Base-by-base conservation (phyloP, 2,888 invertebrate species). In the Ennomos quercinarius region DNA sequence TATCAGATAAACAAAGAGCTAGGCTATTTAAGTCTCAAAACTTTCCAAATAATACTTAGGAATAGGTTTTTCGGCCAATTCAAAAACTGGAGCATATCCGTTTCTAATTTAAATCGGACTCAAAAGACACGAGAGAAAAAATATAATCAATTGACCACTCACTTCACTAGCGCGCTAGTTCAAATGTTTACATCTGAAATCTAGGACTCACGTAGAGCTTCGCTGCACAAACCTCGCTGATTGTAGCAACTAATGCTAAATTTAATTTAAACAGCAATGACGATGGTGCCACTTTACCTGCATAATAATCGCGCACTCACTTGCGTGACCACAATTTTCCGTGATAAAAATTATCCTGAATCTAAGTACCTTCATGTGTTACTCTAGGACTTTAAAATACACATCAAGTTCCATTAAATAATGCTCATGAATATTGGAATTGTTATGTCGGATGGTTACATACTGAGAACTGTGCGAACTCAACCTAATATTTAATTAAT, bases 201-300 rank as follows among this genome's bases (percentile, higher is more conserved):
- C 69, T 77, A 71, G 76, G 74, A 69, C 72, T 73, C 72, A 70
- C 71, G 71, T 75, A 63, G 68, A 64, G 60, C 50, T 66, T 52
- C 10, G 45, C 27, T 62, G 58, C 61, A 67, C 53, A 67, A 61
- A 50, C 38, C 46, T 62, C 46, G 61, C 57, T 61, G 54, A 40
- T 58, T 56, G 59, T 64, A 58, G 59, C 52, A 10, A 35, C 56
- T 47, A 60, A 60, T 53, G 59, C 56, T 60, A 58, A 61, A 61
- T 65, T 50, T 13, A 47, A 61, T 61, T 64, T 46, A 61, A 59
- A 62, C 41, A 63, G 53, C 52, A 61, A 60, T 59, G 17, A 34
- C 47, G 46, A 42, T 11, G 47, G 43, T 44, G 43, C 47, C 47
- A n/a, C 39, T 35, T 53, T 56, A 57, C 51, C 51, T 57, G 54